Evolutionary conservation across 1,140 invertebrate species (phyloP), one percentile per base, ranked within the genome.

Genomic region (Thaumetopoea pityocampa): DNA sequence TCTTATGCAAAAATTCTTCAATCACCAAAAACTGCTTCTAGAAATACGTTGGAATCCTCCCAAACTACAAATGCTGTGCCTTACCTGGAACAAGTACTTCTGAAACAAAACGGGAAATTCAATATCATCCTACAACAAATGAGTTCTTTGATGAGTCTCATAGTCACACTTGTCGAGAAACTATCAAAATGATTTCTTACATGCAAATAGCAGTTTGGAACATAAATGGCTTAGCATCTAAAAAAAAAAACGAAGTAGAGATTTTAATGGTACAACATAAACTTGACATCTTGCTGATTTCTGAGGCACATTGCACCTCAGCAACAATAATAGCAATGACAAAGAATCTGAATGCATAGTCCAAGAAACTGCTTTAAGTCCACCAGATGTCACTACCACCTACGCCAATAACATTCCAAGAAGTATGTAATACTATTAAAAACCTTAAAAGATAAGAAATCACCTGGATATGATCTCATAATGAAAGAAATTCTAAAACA

Each of bases 401-500:
- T 2, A 8, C 9, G 10, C 15, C 6, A 0, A 11, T 18, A 1
- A 8, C 28, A 1, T 8, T 8, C 1, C 2, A 4, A 4, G 28
- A 30, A 30, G 2, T 32, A 2, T 2, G n/a, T 2, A 1, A 15
- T 8, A 5, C 10, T 1, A 2, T 19, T 32, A 3, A 10, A 3
- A 0, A 0, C 3, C 2, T 3, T 32, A 10, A 7, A 36, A 3
- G 17, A 16, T 15, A 36, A 26, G 2, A 27, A 26, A 4, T 6
- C 49, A 0, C 55, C 55, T 2, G 55, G 50, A 1, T 60, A 36
- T 12, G 56, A 60, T 9, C 17, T 40, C 1, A 57, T 61, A 6
- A 49, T 34, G 3, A 40, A 14, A 3, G 15, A 46, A 49, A 10
- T 57, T 5, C 7, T 67, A 6, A 51, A 46, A 19, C 6, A 57